Conservation (phyloP, 1,140 invertebrate genomes). For the Frieseomelitta varia region DNA sequence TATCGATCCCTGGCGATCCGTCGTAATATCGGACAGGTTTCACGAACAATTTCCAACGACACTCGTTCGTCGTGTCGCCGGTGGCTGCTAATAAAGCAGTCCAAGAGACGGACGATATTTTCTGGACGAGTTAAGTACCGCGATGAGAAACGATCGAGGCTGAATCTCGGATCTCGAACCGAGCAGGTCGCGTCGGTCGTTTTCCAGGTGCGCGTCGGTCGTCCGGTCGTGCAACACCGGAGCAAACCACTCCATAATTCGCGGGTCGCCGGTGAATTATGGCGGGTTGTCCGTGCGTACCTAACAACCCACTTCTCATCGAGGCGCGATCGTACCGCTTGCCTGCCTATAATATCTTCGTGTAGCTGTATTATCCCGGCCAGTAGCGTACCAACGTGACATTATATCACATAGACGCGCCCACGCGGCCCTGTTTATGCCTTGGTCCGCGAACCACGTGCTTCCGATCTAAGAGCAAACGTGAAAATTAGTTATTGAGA, state of each 20-base stretch:
- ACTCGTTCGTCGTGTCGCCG: background rate
- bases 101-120: slow-evolving; percentile 39
- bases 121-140: slow-evolving; percentile 41
- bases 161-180: slow-evolving; percentile 21
- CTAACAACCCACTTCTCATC: slow-evolving; percentile 59
- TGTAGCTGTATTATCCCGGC: slow-evolving; percentile 37
- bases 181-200: slow-evolving; percentile 5
- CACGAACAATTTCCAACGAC: background rate
- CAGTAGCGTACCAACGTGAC: slow-evolving; percentile 46
- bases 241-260: slow-evolving; percentile 64
- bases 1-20: background rate
- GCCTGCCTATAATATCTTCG: slow-evolving; percentile 37
- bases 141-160: slow-evolving; percentile 54
- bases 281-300: slow-evolving; percentile 49
- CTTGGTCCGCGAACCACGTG: background rate
- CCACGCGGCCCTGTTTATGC: slow-evolving; percentile 28
- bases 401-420: slow-evolving; percentile 44
- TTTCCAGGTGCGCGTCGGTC: slow-evolving; percentile 58
- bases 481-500: background rate
- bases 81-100: slow-evolving; percentile 31
- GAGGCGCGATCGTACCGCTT: slow-evolving; percentile 24
- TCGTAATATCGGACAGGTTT: background rate
- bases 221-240: slow-evolving; percentile 3
- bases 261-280: slow-evolving; percentile 57
- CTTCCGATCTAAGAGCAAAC: background rate